Percentiles rank a stretch among this genome's conserved stretches.
phyloP scores from a whole-genome alignment of 2,113 vertebrate genomes.

The Daboia siamensis region DNA sequence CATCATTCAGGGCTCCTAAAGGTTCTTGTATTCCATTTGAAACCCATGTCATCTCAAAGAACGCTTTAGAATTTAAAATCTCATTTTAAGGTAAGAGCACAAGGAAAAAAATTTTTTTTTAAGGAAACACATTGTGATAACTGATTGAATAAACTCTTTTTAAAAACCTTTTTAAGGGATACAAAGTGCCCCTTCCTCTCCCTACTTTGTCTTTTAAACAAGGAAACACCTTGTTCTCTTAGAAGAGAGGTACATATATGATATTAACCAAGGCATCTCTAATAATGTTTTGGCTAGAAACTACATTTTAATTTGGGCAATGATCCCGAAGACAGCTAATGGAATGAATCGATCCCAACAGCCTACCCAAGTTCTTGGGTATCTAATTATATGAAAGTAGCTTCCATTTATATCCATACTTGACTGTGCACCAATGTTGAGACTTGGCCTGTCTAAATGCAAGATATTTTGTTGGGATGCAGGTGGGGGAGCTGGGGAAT shows the following conservation, averaged over 20 bases:
- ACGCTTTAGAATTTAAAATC: neutral
- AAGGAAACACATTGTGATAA: neutral
- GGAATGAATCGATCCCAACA: neutral
- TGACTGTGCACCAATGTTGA: neutral
- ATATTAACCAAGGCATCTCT: neutral
- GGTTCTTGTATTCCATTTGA: constrained; percentile 15
- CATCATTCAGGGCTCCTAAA: neutral
- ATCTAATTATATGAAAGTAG: neutral
- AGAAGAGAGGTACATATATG: neutral
- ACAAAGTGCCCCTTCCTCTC: neutral
- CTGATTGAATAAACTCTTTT: neutral
- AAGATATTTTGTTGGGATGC: neutral
- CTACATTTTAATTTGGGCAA: neutral
- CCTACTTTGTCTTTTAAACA: neutral
- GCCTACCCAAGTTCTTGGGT: neutral
- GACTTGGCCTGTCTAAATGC: neutral
- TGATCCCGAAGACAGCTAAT: neutral
- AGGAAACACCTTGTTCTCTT: neutral
- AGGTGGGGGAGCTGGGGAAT: neutral
- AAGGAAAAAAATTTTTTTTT: neutral
- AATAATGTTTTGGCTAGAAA: neutral
- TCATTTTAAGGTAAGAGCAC: neutral
- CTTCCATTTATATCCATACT: neutral
- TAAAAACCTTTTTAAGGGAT: neutral
- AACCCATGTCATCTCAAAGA: neutral